Evolutionary conservation across 1,140 invertebrate species (phyloP), one percentile per base, ranked within the genome.

Genomic region (Eriosoma lanigerum): DNA sequence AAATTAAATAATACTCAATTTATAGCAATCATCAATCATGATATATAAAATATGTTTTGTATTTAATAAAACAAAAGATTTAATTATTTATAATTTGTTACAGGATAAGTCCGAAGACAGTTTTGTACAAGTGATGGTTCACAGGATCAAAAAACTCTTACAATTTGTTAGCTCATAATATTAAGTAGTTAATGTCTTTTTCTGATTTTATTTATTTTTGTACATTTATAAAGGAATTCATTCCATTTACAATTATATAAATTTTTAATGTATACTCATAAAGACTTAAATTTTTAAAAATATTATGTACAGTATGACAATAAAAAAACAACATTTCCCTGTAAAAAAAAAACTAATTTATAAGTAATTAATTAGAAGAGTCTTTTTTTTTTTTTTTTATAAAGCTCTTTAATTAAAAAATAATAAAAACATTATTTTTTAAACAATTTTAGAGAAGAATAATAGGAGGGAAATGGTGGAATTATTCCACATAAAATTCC

Each of bases 261-360:
- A 56, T 60, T 29, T 60, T 48, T 26, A 78, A 78, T 78, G 58
- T 78, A 78, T 78, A 78, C 38, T 76, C 54, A 76, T 73, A 32
- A 56, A 76, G 56, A 78, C 56, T 78, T 29, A 78, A 62, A n/a
- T 60, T 60, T 62, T 19, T 78, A 46, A 62, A 19, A 62, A 32
- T 78, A 72, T 52, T 78, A 78, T 78, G 13, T 78, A 78, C 75
- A 78, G 26, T 60, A 60, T 19, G 26, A 73, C 62, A 62, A 76
- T 76, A 76, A 56, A 78, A 78, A 76, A 78, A 78, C 75, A 78
- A 78, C 56, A 78, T 60, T 78, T 78, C 75, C 75, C 75, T 62
- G 75, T 78, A 62, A 78, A 78, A 72, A 48, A 38, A 76, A 62
- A 78, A 60, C 73, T 76, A 76, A 46, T 58, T 32, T 60, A 60